Percentiles rank a stretch among this genome's conserved stretches.
Conservation (phyloP, 2,888 invertebrate species). For the Cordilura impudica region DNA sequence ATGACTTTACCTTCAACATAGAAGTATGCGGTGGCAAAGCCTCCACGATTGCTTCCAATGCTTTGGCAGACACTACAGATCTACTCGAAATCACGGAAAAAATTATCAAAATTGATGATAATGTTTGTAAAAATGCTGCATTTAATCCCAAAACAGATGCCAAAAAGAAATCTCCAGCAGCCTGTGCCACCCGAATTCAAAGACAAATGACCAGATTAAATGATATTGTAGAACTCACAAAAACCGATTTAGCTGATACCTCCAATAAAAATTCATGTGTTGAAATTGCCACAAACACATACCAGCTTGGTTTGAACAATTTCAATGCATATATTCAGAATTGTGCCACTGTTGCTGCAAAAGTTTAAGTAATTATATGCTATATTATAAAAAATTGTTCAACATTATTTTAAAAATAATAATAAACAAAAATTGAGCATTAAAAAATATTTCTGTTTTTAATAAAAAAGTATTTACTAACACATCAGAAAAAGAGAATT, state of each 20-base stretch:
- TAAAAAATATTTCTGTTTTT: background rate
- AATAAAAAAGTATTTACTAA: background rate
- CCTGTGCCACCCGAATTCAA: constrained; percentile 2
- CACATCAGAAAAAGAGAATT: background rate
- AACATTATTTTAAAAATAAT: no score
- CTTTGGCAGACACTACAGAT: constrained; percentile 6
- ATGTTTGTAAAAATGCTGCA: constrained; percentile 27
- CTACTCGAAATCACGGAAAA: background rate
- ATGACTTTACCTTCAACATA: constrained; percentile 25
- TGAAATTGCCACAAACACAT: background rate
- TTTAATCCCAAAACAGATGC: constrained; percentile 8
- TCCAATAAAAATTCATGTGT: background rate
- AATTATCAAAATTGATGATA: constrained; percentile 8
- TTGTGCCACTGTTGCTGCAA: background rate
- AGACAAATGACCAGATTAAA: constrained; percentile 22
- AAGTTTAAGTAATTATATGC: background rate
- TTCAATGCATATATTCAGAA: background rate
- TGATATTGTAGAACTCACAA: background rate
- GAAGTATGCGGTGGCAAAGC: constrained; percentile 10
- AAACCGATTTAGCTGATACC: background rate
- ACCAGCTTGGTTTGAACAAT: background rate
- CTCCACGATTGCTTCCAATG: background rate
- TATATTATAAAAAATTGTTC: background rate
- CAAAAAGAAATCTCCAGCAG: background rate
- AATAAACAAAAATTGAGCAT: constrained; percentile 29